Evolutionary conservation across 2,113 vertebrate species (phyloP), one percentile per base, ranked within the genome.

Genomic region (Xenus cinereus): DNA sequence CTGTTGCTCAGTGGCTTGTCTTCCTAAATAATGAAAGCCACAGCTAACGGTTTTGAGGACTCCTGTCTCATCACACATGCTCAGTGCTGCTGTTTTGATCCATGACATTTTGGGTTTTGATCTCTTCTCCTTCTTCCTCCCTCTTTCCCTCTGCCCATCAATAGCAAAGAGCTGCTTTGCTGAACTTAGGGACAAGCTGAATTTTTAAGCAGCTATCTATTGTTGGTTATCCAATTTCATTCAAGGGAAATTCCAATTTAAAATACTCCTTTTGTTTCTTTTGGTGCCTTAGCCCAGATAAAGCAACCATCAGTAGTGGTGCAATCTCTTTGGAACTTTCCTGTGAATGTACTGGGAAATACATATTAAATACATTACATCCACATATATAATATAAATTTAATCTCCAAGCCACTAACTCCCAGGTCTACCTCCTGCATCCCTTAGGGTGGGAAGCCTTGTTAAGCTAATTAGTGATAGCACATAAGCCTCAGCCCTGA

Each of bases 401-500:
- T 93, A 76, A 84, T 93, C 92, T 92, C 86, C n/a, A 75, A 92
- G 72, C 39, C 69, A 68, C 73, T 57, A 89, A 95, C 68, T 96
- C 81, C 87, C 43, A 74, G 19, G 54, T 88, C 60, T 89, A 60
- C 46, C 33, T 97, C 30, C 37, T 0, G 0, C 37, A 89, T 87
- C 68, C 72, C 73, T 53, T 54, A 85, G 79, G 67, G 67, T 87
- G 59, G 46, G 81, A 80, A 94, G 62, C 2, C 84, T 92, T 90
- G 84, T 92, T 92, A 5, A 96, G 78, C 78, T 97, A 97, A 96
- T 96, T 96, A 97, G 81, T 41, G 59, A 84, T 82, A 93, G 41
- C 24, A 89, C 59, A 90, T 86, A 95, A 96, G 51, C 84, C 78
- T 90, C 69, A 74, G 39, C 75, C 66, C 76, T 93, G 76, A 95